A percentile compares a stretch with the other conserved stretches of the same genome.
Conservation (phyloP, 2,797 vertebrate species). For the Diglossa cyanea region DNA sequence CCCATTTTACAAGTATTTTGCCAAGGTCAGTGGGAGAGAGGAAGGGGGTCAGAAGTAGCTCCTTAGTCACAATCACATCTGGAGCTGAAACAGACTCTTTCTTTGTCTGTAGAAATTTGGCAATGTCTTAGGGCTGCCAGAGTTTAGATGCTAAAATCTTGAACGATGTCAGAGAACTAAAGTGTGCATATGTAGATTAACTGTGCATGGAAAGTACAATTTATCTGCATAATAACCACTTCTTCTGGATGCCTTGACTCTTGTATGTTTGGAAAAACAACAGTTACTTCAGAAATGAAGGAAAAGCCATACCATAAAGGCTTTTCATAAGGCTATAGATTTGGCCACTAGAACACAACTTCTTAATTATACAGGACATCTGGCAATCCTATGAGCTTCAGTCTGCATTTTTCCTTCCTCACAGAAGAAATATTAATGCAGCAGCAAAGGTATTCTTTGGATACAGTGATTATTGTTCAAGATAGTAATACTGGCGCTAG, state of each 20-base stretch:
- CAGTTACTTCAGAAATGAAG: not conserved
- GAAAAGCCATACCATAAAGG: not conserved
- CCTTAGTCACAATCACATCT: constrained; percentile 57
- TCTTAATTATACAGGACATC: not conserved
- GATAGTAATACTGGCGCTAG: not conserved
- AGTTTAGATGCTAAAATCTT: constrained; percentile 48
- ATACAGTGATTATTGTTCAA: constrained; percentile 7
- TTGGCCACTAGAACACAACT: not conserved
- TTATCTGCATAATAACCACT: not conserved
- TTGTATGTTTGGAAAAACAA: not conserved
- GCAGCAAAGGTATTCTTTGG: not conserved
- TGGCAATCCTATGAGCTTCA: not conserved
- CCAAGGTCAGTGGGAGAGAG: constrained; percentile 32
- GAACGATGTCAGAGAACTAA: not conserved
- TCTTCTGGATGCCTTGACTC: not conserved
- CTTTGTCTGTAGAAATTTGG: constrained; percentile 48
- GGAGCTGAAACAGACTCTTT: constrained; percentile 37
- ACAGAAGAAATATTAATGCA: constrained; percentile 24
- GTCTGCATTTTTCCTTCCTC: constrained; percentile 19
- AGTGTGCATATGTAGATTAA: not conserved
- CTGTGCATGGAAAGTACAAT: not conserved
- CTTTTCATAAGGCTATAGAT: not conserved
- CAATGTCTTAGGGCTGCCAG: constrained; percentile 5
- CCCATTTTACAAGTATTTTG: constrained; percentile 53
- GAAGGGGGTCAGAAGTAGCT: constrained; percentile 43